phyloP scores from a whole-genome alignment of 2,888 invertebrate genomes.

The Phlogophora meticulosa region DNA sequence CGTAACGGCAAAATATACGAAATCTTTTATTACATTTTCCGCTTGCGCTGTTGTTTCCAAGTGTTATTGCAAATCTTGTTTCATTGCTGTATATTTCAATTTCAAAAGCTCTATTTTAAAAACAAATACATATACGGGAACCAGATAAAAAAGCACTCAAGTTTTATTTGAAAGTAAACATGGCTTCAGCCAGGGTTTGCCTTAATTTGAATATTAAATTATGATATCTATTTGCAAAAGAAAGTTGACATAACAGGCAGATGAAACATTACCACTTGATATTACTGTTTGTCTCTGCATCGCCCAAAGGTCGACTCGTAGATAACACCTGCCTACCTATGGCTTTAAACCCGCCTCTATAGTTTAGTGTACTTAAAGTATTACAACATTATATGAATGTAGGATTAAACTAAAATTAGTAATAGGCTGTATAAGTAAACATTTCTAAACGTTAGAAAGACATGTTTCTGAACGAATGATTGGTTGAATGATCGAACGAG shows the following conservation, averaged over 20 bases:
- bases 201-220: conserved; percentile 5
- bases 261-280: neutral
- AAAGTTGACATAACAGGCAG: neutral
- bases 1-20: conserved; percentile 23
- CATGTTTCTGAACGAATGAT: too few relatives aligned
- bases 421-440: too few relatives aligned
- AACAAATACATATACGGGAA: conserved; percentile 36
- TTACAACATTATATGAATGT: too few relatives aligned
- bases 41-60: conserved; percentile 53
- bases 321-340: too few relatives aligned
- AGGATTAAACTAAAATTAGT: too few relatives aligned
- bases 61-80: conserved; percentile 61
- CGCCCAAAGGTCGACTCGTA: too few relatives aligned
- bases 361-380: too few relatives aligned
- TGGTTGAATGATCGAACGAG: too few relatives aligned
- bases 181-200: neutral
- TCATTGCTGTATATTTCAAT: conserved; percentile 57
- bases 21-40: conserved; percentile 57
- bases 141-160: conserved; percentile 14
- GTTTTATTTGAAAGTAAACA: conserved; percentile 27
- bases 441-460: too few relatives aligned
- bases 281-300: too few relatives aligned
- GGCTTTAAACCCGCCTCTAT: too few relatives aligned
- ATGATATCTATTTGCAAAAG: neutral
- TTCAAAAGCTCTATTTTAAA: conserved; percentile 42